These are phyloP conservation scores for Drosophila littoralis DNA, from an alignment of 1,140 invertebrate genomes.

Conservation along the genomic window DNA sequence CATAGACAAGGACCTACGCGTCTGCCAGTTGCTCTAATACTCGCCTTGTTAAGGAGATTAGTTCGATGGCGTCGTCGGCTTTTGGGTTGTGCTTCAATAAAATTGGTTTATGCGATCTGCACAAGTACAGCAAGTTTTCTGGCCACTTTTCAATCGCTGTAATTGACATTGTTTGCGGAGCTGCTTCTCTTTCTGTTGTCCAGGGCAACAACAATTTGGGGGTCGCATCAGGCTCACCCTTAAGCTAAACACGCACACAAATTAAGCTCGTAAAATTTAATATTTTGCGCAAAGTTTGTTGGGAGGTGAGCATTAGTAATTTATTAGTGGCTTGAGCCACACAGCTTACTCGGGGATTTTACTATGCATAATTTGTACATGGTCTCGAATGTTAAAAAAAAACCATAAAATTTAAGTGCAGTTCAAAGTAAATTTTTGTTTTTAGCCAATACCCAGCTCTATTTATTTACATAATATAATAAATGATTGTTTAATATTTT, in stretches of 20 bases:
- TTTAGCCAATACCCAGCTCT: neutral
- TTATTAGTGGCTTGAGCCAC: slow-evolving; percentile 60
- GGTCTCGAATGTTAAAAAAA: slow-evolving; percentile 37
- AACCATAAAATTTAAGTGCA: slow-evolving; percentile 67
- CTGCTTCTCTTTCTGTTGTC: slow-evolving; percentile 32
- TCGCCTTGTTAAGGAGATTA: slow-evolving; percentile 78
- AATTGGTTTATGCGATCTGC: slow-evolving; percentile 69
- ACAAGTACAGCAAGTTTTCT: slow-evolving; percentile 48
- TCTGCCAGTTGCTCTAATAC: slow-evolving; percentile 53
- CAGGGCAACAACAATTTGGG: slow-evolving; percentile 21
- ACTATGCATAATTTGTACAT: slow-evolving; percentile 61
- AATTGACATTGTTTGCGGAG: slow-evolving; percentile 67
- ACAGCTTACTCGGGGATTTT: slow-evolving; percentile 7
- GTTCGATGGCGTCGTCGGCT: slow-evolving; percentile 56
- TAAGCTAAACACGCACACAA: slow-evolving; percentile 72
- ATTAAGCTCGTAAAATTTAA: slow-evolving; percentile 83
- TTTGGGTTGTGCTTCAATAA: slow-evolving; percentile 58
- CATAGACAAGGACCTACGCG: slow-evolving; percentile 12
- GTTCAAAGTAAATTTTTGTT: slow-evolving; percentile 52
- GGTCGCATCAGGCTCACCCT: neutral
- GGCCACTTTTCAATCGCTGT: slow-evolving; percentile 79
- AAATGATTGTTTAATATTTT: neutral
- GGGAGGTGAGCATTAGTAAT: slow-evolving; percentile 59
- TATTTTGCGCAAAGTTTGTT: slow-evolving; percentile 67
- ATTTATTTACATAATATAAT: neutral